Base-by-base conservation (phyloP, 1,140 invertebrate genomes). In the Medauroidea extradentata region DNA sequence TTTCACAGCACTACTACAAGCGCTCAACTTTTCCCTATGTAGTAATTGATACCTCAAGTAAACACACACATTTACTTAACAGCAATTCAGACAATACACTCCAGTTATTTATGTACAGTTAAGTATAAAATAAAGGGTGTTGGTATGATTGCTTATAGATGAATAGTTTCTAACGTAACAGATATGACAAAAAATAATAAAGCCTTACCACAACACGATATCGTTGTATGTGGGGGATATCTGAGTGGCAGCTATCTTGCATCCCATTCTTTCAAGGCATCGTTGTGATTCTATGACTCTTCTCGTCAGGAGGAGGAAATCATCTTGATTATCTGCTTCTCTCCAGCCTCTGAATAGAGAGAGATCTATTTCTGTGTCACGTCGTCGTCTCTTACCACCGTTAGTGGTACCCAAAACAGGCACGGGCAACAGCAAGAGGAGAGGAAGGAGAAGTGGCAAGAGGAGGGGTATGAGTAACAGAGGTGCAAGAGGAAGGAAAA, bases 281-380 rank as follows among this genome's bases (percentile, higher is more conserved):
- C 29, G 53, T 18, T 54, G 53, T 11, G 53, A 54, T 18, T 54
- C 53, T 13, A 54, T 11, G 29, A 54, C 53, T 1, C 29, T 43
- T 41, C 29, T 25, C 2, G 53, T 54, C 0, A 54, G 41, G 4
- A 34, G n/a, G 9, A 54, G 34, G 18, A 54, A 54, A n/a, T 54
- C 53, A 7, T 54, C 25, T 16, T 24, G 38, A 14, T 24, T 24
- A 4, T 39, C 41, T 16, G 25, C 14, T 21, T 43, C 25, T 13
- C 23, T 54, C 53, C 53, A 54, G 16, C 24, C 23, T 3, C n/a
- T 18, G 11, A 24, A 25, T 7, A 18, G n/a, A 1, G 19, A 23
- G 16, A 27, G 27, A 13, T 53, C n/a, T 38, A 16, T 8, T 23
- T 54, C 29, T 42, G 21, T n/a, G 24, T 54, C 11, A 3, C 1